phyloP scores from a whole-genome alignment of 2,113 vertebrate genomes.

The Arothron firmamentum region DNA sequence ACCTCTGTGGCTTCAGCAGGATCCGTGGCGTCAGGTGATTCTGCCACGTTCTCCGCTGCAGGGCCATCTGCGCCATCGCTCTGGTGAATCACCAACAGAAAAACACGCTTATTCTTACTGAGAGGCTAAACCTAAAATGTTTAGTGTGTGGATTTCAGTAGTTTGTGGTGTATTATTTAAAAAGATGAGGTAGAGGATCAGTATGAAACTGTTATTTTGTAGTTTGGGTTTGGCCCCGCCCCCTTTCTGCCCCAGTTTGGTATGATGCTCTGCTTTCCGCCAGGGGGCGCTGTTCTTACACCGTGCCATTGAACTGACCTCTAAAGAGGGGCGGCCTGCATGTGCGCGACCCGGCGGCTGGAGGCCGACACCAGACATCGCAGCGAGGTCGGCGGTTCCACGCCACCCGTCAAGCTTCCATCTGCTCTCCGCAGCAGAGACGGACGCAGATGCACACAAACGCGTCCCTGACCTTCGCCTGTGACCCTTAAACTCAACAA shows the following conservation, averaged over 20 bases:
- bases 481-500: not conserved
- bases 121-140: too few relatives aligned
- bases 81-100: slow-evolving; percentile 25
- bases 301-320: slow-evolving; percentile 53
- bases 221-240: not conserved
- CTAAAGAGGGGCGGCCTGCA: slow-evolving; percentile 23
- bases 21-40: slow-evolving; percentile 55
- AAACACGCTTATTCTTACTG: not conserved
- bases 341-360: not conserved
- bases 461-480: not conserved
- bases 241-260: too few relatives aligned
- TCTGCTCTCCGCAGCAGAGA: slow-evolving; percentile 40
- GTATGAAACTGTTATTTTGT: not conserved
- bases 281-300: not conserved
- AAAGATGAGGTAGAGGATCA: not conserved
- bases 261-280: too few relatives aligned
- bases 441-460: not conserved
- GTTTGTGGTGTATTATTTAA: not conserved
- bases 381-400: too few relatives aligned
- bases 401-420: slow-evolving; percentile 48
- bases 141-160: not conserved
- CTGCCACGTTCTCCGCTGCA: slow-evolving; percentile 31
- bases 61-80: slow-evolving; percentile 31
- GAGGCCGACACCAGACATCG: slow-evolving; percentile 4
- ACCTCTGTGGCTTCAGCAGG: slow-evolving; percentile 54